These are phyloP conservation scores for Morone chrysops DNA, from an alignment of 2,113 vertebrate genomes.

Conservation along the genomic window DNA sequence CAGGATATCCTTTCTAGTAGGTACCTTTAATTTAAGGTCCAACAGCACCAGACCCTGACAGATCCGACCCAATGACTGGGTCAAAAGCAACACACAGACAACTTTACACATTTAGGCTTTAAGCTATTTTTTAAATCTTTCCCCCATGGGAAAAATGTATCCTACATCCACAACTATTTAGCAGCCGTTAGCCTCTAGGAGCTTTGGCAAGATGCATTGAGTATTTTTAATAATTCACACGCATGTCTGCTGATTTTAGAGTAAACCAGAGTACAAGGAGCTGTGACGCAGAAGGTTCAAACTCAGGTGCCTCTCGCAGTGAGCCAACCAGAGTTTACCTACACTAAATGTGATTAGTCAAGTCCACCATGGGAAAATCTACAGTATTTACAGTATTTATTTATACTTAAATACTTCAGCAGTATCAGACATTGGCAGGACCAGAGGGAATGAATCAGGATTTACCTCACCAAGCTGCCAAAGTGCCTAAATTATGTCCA, in stretches of 20 bases:
- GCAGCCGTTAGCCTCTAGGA: not conserved
- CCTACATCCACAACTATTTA: not conserved
- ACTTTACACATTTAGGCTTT: no score
- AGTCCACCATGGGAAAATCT: not conserved
- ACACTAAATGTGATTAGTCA: not conserved
- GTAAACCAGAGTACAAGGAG: no score
- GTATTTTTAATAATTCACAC: not conserved
- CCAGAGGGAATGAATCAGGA: constrained; percentile 8
- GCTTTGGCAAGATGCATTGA: not conserved
- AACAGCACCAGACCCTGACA: no score
- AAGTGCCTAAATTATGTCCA: not conserved
- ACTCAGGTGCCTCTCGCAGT: not conserved
- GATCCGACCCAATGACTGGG: no score
- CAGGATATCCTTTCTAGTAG: no score
- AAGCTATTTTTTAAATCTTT: not conserved
- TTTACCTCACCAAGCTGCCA: not conserved
- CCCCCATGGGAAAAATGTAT: not conserved
- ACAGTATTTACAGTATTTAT: constrained; percentile 2
- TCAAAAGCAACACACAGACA: no score
- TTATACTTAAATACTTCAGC: not conserved
- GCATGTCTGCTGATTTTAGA: not conserved
- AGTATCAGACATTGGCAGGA: not conserved
- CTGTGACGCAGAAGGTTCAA: not conserved
- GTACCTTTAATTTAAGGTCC: not conserved
- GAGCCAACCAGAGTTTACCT: not conserved